Evolutionary conservation across 1,140 invertebrate species (phyloP), one percentile per base, ranked within the genome.

Genomic region (Battus philenor): DNA sequence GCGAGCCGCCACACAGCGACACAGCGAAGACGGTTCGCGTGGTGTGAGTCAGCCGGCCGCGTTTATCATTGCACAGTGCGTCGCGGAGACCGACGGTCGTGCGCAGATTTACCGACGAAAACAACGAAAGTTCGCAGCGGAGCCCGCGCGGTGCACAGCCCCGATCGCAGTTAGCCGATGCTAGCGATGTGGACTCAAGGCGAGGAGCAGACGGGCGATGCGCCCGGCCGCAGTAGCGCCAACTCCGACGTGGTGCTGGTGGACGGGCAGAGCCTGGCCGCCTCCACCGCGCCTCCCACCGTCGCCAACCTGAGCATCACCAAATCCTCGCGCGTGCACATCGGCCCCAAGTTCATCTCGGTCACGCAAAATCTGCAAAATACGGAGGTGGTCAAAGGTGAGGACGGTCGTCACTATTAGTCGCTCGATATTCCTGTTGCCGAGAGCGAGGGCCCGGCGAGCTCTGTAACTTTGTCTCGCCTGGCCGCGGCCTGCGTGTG

Each of bases 301-400:
- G 54, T 77, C 2, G 50, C 59, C 16, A 70, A 63, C 11, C 46
- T 80, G 3, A 76, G 76, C 41, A 63, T 83, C 1, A 64, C 59
- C 44, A 78, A 65, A 17, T 77, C 72, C 3, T 61, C 66, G 4
- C 56, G 61, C 13, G 60, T 76, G 5, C 76, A 78, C 47, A 68
- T 83, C 30, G 79, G 79, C 1, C 63, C 70, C 2, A 78, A 80
- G 48, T 70, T 80, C 36, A 69, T 76, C 4, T 68, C 72, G 9
- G 70, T 83, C 29, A 80, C 71, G 1, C 74, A 83, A 45, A 79
- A 73, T 30, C 62, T 80, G 1, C 65, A 75, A 34, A 75, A 69
- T 49, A 64, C 55, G n/a, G 72, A 77, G 50, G 60, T 75, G 41
- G 58, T 83, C 30, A 72, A 77, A 74, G 79, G 79, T 83, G 51